A percentile compares a stretch with the other conserved stretches of the same genome.
phyloP scores from a whole-genome alignment of 2,888 invertebrate species.

The Nasonovia ribisnigri region DNA sequence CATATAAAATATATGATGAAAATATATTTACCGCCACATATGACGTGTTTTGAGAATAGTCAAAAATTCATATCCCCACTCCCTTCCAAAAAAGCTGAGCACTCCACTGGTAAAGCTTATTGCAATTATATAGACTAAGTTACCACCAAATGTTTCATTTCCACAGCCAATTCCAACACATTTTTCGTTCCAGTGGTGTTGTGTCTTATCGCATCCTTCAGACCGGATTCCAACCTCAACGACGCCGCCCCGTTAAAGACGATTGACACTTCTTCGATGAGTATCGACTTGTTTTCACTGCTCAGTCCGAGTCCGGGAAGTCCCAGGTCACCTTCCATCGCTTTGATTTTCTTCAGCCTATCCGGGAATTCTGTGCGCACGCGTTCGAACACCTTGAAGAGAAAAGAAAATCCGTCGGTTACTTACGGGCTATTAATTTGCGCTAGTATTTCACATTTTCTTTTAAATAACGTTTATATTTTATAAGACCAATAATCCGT shows the following conservation, averaged over 20 bases:
- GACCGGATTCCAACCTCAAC: conserved; percentile 87
- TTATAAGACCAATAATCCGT: too few species aligned
- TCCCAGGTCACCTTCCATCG: conserved; percentile 82
- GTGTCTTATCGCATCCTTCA: conserved; percentile 89
- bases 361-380: conserved; percentile 79
- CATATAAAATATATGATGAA: too few species aligned
- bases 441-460: neutral
- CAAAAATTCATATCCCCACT: too few species aligned
- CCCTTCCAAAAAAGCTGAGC: too few species aligned
- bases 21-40: too few species aligned
- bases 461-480: too few species aligned
- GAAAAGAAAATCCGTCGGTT: neutral
- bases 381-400: conserved; percentile 78
- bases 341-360: conserved; percentile 80
- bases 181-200: conserved; percentile 89
- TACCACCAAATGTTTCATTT: conserved; percentile 80
- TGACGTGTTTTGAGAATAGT: too few species aligned
- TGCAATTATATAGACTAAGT: neutral
- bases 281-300: conserved; percentile 73
- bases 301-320: conserved; percentile 78
- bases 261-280: conserved; percentile 81
- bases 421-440: neutral
- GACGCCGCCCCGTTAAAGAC: conserved; percentile 95
- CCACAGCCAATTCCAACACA: conserved; percentile 81
- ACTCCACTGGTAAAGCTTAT: neutral